Base-by-base conservation (phyloP, 2,797 vertebrate genomes). In the Trematomus bernacchii region DNA sequence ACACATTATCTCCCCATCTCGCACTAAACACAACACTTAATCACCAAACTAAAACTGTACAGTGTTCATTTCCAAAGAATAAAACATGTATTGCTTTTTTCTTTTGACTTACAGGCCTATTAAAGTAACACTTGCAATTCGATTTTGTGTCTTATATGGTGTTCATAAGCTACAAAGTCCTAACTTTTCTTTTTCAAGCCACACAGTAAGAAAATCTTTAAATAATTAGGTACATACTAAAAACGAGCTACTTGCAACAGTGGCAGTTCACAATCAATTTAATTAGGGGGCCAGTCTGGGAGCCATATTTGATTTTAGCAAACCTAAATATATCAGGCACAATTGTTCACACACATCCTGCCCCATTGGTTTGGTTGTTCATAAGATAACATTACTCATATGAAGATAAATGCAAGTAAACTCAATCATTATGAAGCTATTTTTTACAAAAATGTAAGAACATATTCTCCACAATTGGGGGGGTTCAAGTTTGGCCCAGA, bases 1-100 rank as follows among this genome's bases (percentile, higher is more conserved):
- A 73, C 71, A 62, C 19, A 6, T 80, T 61, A 71, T 77, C 76
- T 82, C 78, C 81, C 65, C 46, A 50, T 66, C 68, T 66, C 48
- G 10, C 37, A 71, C 68, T 73, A 40, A 47, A 16, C 27, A 54
- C 57, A 62, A 12, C 62, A 69, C 19, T 84, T 53, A 82, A 85
- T 89, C 57, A 79, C 44, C 54, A 33, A 71, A 69, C 33, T 72
- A 57, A 71, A 78, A 64, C 27, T 61, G 44, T 48, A 62, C 59
- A 21, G 40, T 51, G 33, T 55, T 44, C 15, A 61, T 65, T 67
- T 65, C 23, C 21, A 55, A 7, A 64, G 27, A 76, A 69, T 30
- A 50, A 58, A 60, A 33, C 1, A 4, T 54, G 2, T 33, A 23
- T 21, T 30, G 3, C 50, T 48, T 9, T 30, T 52, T 55, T 18